Base-by-base conservation (phyloP, 2,888 invertebrate species). In the Teleogryllus oceanicus region DNA sequence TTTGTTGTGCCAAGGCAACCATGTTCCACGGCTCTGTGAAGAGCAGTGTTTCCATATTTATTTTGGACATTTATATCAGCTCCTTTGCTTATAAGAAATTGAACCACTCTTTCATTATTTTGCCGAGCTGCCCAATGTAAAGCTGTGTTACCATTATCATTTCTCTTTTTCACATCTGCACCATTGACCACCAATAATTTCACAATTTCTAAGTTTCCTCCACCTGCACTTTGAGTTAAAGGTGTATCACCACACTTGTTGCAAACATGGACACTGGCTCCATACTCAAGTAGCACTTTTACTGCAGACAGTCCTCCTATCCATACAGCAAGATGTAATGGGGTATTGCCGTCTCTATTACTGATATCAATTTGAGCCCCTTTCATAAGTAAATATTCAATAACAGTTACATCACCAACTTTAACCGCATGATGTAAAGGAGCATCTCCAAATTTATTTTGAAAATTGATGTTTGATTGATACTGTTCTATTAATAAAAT, bases 11-110 rank as follows among this genome's bases (percentile, higher is more conserved):
- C n/a, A 62, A 62, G 62, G 62, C 62, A 62, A 18, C 62, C 62
- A 62, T 62, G 13, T 62, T 62, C 62, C 13, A 62, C 62, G 8
- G 62, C 62, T 62, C 62, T 62, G 1, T 62, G 62, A n/a, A 62
- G 62, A 62, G 62, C 62, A n/a, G 62, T 62, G n/a, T 62, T 62
- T 62, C 62, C 62, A 62, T 62, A 62, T 62, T 62, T 62, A n/a
- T 62, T 62, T 62, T 62, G 62, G n/a, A 13, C 16, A 13, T 62
- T 62, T 18, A 62, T 62, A n/a, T 62, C 62, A 62, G 62, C 62
- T 62, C 62, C 62, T 62, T 62, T 62, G 62, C 62, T 18, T n/a
- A 62, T 10, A 8, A 62, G 62, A 62, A 18, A 62, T 13, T 62
- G 11, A 18, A 62, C 62, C 13, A 62, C 62, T 18, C n/a, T 5